Percentiles rank a stretch among this genome's conserved stretches.
Evolutionary conservation across 2,113 vertebrate genomes (phyloP).

Genomic region (Paratilapia polleni): DNA sequence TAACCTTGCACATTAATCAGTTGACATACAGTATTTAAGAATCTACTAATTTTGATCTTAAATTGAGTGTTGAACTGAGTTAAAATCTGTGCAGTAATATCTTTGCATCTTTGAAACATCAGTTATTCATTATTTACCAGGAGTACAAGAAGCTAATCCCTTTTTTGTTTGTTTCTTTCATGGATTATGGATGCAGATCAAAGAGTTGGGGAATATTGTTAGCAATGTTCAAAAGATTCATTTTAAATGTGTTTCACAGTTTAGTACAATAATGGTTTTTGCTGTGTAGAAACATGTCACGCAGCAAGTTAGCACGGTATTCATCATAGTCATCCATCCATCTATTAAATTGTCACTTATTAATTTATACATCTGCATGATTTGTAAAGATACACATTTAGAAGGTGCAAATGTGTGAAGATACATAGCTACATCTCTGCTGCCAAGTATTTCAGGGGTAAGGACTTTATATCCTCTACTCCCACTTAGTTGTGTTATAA

Average conservation of each 20-base stretch:
- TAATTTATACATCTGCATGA: conserved; percentile 13
- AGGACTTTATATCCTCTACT: background rate
- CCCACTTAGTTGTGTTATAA: conserved; percentile 17
- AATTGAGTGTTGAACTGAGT: conserved; percentile 8
- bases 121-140: conserved; percentile 57
- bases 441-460: background rate
- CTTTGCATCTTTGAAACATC: conserved; percentile 22
- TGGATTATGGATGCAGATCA: background rate
- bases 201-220: conserved; percentile 53
- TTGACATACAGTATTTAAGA: background rate
- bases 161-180: background rate
- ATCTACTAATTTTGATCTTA: background rate
- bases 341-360: background rate
- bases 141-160: background rate
- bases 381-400: background rate
- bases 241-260: conserved; percentile 31
- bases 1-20: background rate
- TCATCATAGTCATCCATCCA: background rate
- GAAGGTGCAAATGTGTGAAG: background rate
- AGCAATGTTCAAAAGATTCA: conserved; percentile 24
- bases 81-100: conserved; percentile 2
- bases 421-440: background rate
- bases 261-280: conserved; percentile 10
- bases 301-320: background rate
- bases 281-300: background rate